Evolutionary conservation across 2,113 vertebrate species (phyloP).

Genomic region (Chionomys nivalis): DNA sequence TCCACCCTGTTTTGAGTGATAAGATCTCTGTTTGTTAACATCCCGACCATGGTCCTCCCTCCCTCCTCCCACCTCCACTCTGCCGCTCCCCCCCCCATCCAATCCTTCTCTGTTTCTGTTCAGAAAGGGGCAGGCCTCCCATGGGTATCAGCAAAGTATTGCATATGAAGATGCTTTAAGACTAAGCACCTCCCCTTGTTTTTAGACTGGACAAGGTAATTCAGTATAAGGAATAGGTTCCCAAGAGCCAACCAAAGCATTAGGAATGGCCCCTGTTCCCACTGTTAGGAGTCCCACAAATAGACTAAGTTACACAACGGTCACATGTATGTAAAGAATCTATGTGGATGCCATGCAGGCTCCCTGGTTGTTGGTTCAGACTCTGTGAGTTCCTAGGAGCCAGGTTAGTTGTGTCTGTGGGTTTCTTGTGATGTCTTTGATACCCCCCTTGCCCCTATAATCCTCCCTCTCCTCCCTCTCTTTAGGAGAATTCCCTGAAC

Average conservation of each 20-base stretch:
- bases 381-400: not conserved
- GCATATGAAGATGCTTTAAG: not conserved
- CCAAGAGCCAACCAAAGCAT: not conserved
- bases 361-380: not conserved
- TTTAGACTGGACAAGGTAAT: not conserved
- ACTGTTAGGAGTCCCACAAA: not conserved
- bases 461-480: not conserved
- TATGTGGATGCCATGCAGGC: not conserved
- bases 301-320: not conserved
- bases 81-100: not conserved
- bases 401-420: not conserved
- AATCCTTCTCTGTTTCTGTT: not conserved
- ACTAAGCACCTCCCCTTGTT: not conserved
- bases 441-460: not conserved
- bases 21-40: not conserved
- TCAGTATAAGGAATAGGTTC: not conserved
- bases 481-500: not conserved
- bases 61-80: not conserved
- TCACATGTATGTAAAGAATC: not conserved
- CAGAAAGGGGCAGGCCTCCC: not conserved
- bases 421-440: not conserved
- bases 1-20: not conserved
- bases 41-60: not conserved
- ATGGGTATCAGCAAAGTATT: not conserved
- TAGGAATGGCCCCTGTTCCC: not conserved